These are phyloP conservation scores for Fopius arisanus DNA, from an alignment of 1,140 invertebrate genomes.

Conservation along the genomic window DNA sequence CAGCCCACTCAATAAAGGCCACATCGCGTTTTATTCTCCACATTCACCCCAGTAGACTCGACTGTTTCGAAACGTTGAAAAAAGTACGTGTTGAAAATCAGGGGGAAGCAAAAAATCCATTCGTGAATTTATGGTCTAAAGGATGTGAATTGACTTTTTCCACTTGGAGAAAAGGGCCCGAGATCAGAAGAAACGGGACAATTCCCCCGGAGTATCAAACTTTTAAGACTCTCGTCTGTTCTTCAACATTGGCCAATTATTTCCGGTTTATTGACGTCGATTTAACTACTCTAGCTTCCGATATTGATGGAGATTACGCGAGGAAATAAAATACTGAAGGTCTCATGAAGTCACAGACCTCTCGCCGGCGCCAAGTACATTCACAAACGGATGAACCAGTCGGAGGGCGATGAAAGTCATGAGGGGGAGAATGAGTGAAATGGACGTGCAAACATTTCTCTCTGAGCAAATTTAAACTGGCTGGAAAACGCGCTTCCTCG, in stretches of 20 bases:
- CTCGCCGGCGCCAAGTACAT: neutral
- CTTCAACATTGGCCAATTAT: neutral
- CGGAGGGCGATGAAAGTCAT: constrained; percentile 14
- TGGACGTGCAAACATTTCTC: constrained; percentile 32
- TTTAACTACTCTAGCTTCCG: neutral
- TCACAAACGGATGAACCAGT: neutral
- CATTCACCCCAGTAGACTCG: neutral
- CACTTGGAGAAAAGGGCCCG: constrained; percentile 11
- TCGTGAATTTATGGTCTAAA: neutral
- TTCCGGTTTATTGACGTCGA: neutral
- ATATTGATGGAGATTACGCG: neutral
- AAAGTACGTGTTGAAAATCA: constrained; percentile 9
- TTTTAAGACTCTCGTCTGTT: neutral
- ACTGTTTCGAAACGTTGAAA: neutral
- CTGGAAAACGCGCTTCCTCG: constrained; percentile 32
- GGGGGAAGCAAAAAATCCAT: constrained; percentile 15
- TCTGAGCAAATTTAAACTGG: constrained; percentile 53
- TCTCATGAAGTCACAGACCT: constrained; percentile 39
- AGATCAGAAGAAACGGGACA: neutral
- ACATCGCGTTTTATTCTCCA: neutral
- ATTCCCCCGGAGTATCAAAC: neutral
- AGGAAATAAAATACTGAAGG: constrained; percentile 31
- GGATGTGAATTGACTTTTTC: constrained; percentile 1
- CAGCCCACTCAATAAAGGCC: constrained; percentile 7
- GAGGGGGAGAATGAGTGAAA: constrained; percentile 2